A percentile compares a stretch with the other conserved stretches of the same genome.
phyloP scores from a whole-genome alignment of 1,140 invertebrate genomes.

The Drosophila murphyi region DNA sequence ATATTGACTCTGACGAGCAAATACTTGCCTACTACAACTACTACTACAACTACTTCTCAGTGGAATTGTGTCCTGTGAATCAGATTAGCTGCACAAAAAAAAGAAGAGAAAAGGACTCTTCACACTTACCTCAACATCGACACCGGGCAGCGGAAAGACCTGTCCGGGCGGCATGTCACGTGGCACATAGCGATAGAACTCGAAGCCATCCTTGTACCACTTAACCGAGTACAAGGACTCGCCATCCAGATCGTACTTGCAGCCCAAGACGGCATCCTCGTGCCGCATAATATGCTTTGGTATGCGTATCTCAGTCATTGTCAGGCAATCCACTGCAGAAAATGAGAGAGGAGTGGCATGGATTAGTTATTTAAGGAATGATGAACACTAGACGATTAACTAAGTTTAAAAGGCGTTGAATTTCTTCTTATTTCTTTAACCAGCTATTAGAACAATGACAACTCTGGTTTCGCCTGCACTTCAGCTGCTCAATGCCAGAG shows the following conservation, averaged over 20 bases:
- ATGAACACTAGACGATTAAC: slow-evolving; percentile 20
- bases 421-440: slow-evolving; percentile 49
- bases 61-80: slow-evolving; percentile 12
- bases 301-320: slow-evolving; percentile 88
- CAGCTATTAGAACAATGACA: slow-evolving; percentile 49
- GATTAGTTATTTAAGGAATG: slow-evolving; percentile 36
- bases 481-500: slow-evolving; percentile 63
- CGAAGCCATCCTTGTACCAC: slow-evolving; percentile 95
- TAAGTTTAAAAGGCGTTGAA: slow-evolving; percentile 16
- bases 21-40: slow-evolving; percentile 27
- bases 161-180: slow-evolving; percentile 89
- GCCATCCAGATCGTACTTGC: slow-evolving; percentile 92
- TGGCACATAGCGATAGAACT: slow-evolving; percentile 93
- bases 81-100: slow-evolving; percentile 1
- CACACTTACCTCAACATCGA: slow-evolving; percentile 92
- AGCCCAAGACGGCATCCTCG: slow-evolving; percentile 89
- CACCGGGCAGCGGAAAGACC: slow-evolving; percentile 90
- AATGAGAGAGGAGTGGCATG: slow-evolving; percentile 14
- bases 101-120: background rate
- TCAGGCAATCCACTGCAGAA: slow-evolving; percentile 85
- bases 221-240: slow-evolving; percentile 94
- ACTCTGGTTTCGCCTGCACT: slow-evolving; percentile 1
- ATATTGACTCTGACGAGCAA: slow-evolving; percentile 12
- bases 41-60: background rate
- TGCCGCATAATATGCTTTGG: slow-evolving; percentile 89